Evolutionary conservation across 2,113 vertebrate genomes (phyloP), one percentile per base, ranked within the genome.

Genomic region (Dendrocopos noguchii): DNA sequence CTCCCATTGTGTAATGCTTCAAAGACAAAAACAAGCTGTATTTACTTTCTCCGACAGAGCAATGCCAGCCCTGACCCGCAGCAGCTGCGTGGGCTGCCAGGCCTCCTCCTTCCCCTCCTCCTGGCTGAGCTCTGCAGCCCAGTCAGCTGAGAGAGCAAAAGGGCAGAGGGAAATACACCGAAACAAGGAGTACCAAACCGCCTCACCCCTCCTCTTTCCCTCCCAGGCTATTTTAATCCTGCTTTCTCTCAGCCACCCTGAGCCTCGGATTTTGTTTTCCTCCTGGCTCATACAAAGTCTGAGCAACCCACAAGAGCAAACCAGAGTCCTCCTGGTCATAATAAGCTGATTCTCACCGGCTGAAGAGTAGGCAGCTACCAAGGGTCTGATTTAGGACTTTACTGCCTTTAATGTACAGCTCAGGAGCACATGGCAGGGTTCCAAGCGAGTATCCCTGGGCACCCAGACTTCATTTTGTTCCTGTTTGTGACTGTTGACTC

Each of bases 211-310:
- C 33, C 72, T 34, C 86, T 24, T 36, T 50, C 84, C 83, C 87
- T 94, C 75, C 63, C 3, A 15, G 75, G 84, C 94, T 96, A 97
- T 96, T 97, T 97, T 96, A 95, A 97, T 97, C 95, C 92, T 77
- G 83, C 72, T 90, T 95, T 70, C 89, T 92, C 92, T 70, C 87
- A 82, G 24, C 65, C 74, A 9, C 77, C 52, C 55, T 3, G 34
- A 93, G 91, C 87, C 72, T 78, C 2, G 9, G 72, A 85, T 87
- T 80, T 95, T 90, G 76, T 85, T 93, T 90, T 95, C 79, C 42
- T 71, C 52, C 66, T 67, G 85, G 78, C 75, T 87, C 56, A 12
- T 7, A 33, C 10, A 42, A 73, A 77, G 31, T 7, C 75, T 46
- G 61, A 83, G 80, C 28, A 44, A 85, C 12, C 17, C 18, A 47